phyloP scores from a whole-genome alignment of 2,113 vertebrate genomes.

The Phocoena sinus region DNA sequence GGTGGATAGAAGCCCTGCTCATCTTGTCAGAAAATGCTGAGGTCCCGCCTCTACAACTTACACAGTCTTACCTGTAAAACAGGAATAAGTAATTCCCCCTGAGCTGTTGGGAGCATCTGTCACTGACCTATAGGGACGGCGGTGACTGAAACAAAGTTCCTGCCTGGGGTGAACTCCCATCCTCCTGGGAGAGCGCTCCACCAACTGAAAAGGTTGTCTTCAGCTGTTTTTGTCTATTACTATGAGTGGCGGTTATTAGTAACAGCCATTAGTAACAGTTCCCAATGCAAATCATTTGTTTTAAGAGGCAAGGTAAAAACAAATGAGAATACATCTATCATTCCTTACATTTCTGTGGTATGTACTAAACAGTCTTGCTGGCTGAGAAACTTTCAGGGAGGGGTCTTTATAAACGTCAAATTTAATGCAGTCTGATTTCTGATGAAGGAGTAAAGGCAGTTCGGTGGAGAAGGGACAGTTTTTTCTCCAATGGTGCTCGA shows the following conservation, averaged over 20 bases:
- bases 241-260: not conserved
- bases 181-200: not conserved
- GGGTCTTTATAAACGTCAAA: not conserved
- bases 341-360: no score
- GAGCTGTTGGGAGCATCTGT: not conserved
- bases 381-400: not conserved
- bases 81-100: not conserved
- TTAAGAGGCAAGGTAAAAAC: not conserved
- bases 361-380: not conserved
- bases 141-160: not conserved
- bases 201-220: not conserved
- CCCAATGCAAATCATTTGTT: not conserved
- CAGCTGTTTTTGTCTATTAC: not conserved
- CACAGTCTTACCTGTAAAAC: not conserved
- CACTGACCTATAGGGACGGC: not conserved
- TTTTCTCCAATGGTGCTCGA: not conserved
- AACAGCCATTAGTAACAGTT: not conserved
- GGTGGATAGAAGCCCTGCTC: not conserved
- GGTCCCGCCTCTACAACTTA: not conserved
- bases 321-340: not conserved
- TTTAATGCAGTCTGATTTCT: not conserved
- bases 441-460: not conserved
- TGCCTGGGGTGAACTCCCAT: rapidly evolving
- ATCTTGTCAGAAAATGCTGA: not conserved
- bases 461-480: not conserved